Evolutionary conservation across 2,888 invertebrate species (phyloP), one percentile per base, ranked within the genome.

Genomic region (Eucera pruinosa): DNA sequence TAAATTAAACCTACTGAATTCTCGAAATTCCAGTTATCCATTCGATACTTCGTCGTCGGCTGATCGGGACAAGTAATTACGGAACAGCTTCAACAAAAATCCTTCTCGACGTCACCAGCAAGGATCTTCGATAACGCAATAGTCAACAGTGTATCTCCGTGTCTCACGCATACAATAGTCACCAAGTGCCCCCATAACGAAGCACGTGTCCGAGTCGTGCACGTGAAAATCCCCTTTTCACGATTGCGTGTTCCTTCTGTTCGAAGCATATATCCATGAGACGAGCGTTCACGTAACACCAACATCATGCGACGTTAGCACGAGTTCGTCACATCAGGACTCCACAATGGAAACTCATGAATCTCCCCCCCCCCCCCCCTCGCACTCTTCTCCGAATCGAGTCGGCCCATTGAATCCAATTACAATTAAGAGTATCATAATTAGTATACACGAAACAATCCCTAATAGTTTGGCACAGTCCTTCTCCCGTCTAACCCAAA

Each of bases 381-480:
- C n/a, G n/a, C 20, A 9, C 6, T 57, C 11, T 2, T 2, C 13
- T n/a, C n/a, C n/a, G n/a, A n/a, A n/a, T n/a, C n/a, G n/a, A n/a
- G n/a, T n/a, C n/a, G n/a, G n/a, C n/a, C n/a, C n/a, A 43, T 64
- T 23, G 45, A 52, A 61, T 78, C 66, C 70, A 18, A 74, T 36
- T 78, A 83, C 62, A 47, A 74, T 75, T 75, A 76, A 61, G 61
- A 77, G 71, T 67, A 72, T 80, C 71, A 52, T 79, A 77, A 84
- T 73, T 84, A 79, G 47, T 69, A 78, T 82, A 82, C 77, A 65
- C 69, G 75, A 81, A 79, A 77, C 78, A 64, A 71, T 67, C 78
- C 81, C 78, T 82, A 84, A 78, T 84, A 85, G 80, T 83, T 88
- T 87, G 88, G 88, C 88, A 88, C 88, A 88, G 67, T 54, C 20